These are phyloP conservation scores for Dasypogon diadema DNA, from an alignment of 2,888 invertebrate species.

Conservation along the genomic window DNA sequence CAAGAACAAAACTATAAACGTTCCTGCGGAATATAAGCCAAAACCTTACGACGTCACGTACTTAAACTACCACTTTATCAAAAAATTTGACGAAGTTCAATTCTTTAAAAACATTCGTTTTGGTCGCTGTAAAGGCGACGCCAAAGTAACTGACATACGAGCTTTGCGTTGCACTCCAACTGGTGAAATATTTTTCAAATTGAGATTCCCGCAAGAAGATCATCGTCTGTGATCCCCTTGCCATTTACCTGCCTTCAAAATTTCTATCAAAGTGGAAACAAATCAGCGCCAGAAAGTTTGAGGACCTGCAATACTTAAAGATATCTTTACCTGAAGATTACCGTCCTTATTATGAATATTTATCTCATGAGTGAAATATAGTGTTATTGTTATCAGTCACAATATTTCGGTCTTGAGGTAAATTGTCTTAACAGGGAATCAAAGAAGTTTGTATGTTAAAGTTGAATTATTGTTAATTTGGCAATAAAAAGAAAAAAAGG, in stretches of 20 bases:
- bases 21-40: conserved; percentile 37
- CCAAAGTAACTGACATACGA: conserved; percentile 54
- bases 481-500: no score
- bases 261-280: neutral
- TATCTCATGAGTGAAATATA: conserved; percentile 30
- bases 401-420: neutral
- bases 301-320: conserved; percentile 54
- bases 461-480: no score
- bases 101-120: conserved; percentile 54
- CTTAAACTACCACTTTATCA: conserved; percentile 48
- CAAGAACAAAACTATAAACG: conserved; percentile 27
- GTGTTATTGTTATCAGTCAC: neutral
- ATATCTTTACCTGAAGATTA: conserved; percentile 52
- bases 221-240: conserved; percentile 39
- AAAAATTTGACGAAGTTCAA: conserved; percentile 53
- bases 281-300: conserved; percentile 50
- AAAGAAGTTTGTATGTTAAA: neutral
- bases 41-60: conserved; percentile 48
- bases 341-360: conserved; percentile 53
- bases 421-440: neutral
- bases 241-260: neutral
- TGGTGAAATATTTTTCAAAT: conserved; percentile 18
- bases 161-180: conserved; percentile 51
- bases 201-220: conserved; percentile 42
- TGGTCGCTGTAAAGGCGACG: conserved; percentile 53